Percentiles rank a stretch among this genome's conserved stretches.
Conservation (phyloP, 35 echinoderm and acorn worm species). For the Heliocidaris tuberculata region DNA sequence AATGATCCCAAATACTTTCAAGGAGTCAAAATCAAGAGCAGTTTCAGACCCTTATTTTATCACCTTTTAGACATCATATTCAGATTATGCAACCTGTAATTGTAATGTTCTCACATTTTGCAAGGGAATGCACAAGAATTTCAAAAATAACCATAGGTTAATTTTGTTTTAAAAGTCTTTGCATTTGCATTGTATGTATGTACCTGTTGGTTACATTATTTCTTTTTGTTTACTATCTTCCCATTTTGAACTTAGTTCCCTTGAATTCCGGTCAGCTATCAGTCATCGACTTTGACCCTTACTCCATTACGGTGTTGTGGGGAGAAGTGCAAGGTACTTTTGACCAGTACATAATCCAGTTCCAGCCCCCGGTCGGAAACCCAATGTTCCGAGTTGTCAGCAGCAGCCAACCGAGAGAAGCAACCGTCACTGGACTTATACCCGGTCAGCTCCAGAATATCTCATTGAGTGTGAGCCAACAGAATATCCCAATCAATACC, state of each 20-base stretch:
- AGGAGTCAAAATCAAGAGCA: too few relatives aligned
- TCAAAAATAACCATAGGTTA: too few relatives aligned
- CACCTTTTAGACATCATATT: too few relatives aligned
- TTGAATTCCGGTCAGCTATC: neutral
- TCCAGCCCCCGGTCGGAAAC: neutral
- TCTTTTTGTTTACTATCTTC: too few relatives aligned
- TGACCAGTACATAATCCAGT: constrained; percentile 22
- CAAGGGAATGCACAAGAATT: too few relatives aligned
- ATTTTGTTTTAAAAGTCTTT: too few relatives aligned
- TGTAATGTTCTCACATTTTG: too few relatives aligned
- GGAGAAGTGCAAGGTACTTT: constrained; percentile 9
- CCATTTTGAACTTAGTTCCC: neutral
- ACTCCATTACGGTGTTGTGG: constrained; percentile 46
- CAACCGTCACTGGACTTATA: neutral
- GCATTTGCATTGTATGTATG: too few relatives aligned
- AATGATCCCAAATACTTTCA: too few relatives aligned
- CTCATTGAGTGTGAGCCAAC: neutral
- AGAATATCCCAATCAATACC: neutral
- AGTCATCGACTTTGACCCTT: constrained; percentile 38
- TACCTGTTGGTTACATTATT: too few relatives aligned
- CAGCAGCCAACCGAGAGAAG: neutral
- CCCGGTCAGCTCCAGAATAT: constrained; percentile 28
- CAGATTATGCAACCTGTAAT: too few relatives aligned
- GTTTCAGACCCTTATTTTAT: too few relatives aligned
- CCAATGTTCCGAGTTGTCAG: neutral